Evolutionary conservation across 2,888 invertebrate genomes (phyloP), one percentile per base, ranked within the genome.

Genomic region (Ditylenchus weischeri): DNA sequence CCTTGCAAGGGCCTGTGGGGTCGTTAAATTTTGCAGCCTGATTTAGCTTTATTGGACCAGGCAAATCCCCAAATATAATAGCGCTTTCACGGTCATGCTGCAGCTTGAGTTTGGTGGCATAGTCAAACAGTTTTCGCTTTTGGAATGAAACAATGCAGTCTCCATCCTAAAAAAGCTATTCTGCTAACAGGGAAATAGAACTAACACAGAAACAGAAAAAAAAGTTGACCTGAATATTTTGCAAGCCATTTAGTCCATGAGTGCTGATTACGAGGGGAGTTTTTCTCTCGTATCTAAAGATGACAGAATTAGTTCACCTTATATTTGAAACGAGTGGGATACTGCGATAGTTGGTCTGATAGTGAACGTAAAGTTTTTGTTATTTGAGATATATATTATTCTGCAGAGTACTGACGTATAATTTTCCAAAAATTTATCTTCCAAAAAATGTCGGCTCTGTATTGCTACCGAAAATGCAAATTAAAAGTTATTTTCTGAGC

Each of bases 141-240:
- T 89, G 93, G 85, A 99, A 99, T 85, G 96, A 98, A 47, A 99
- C 98, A 83, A 99, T 91, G 84, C 96, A 98, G 86, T 99, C 98
- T n/a, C 98, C 98, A 0, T 91, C 89, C 80, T 81, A 68, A 29
- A 79, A n/a, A n/a, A n/a, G n/a, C n/a, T n/a, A n/a, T n/a, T n/a
- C n/a, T n/a, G n/a, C n/a, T n/a, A n/a, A n/a, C n/a, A n/a, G n/a
- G n/a, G n/a, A n/a, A n/a, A n/a, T n/a, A n/a, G n/a, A n/a, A n/a
- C n/a, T n/a, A n/a, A n/a, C n/a, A n/a, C n/a, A n/a, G n/a, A n/a
- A n/a, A n/a, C n/a, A n/a, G n/a, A 29, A 29, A 29, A 29, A 29
- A n/a, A n/a, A 50, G 6, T 49, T 49, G 23, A 38, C 67, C 61
- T 35, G 18, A 36, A 60, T 19, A 60, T 60, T 60, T 36, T 60